Evolutionary conservation across 2,797 vertebrate species (phyloP), one percentile per base, ranked within the genome.

Genomic region (Ctenopoma kingsleyae): DNA sequence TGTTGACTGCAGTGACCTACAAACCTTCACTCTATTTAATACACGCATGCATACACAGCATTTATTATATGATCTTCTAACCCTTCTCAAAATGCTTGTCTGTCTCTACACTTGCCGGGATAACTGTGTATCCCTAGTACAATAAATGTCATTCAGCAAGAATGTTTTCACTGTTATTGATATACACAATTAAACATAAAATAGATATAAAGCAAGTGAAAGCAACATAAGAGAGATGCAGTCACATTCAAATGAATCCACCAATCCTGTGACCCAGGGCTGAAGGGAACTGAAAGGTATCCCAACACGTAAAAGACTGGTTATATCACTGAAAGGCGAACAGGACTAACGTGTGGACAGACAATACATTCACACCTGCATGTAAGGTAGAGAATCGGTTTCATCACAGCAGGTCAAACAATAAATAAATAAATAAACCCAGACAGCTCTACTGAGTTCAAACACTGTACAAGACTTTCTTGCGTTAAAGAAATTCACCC

Each of bases 391-490:
- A 51, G 32, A 23, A 40, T 40, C 19, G 6, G 15, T 50, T 68
- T 74, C 20, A 60, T 44, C 15, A 40, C 50, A 55, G 7, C 19
- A 50, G 52, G 51, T 57, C 36, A 40, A 63, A 52, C 11, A 11
- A 4, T 20, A 23, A 12, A 40, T 32, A 11, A 51, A 38, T 8
- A 58, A n/a, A n/a, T n/a, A n/a, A n/a, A 35, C 25, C 41, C 6
- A 0, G 32, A 25, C 51, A 58, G 44, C 8, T 57, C 40, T 38
- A 36, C 9, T n/a, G n/a, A 16, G 12, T 41, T 25, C 32, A 64
- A 55, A 36, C 1, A 32, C 30, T 32, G 57, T 16, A 22, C 17
- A 41, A 49, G 25, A 50, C 6, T 23, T 55, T 54, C 38, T 48
- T 44, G 11, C 10, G 8, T 54, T 43, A 12, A 51, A 43, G 20